These are phyloP conservation scores for Urosaurus nigricauda DNA, from an alignment of 2,797 vertebrate genomes.

Conservation along the genomic window DNA sequence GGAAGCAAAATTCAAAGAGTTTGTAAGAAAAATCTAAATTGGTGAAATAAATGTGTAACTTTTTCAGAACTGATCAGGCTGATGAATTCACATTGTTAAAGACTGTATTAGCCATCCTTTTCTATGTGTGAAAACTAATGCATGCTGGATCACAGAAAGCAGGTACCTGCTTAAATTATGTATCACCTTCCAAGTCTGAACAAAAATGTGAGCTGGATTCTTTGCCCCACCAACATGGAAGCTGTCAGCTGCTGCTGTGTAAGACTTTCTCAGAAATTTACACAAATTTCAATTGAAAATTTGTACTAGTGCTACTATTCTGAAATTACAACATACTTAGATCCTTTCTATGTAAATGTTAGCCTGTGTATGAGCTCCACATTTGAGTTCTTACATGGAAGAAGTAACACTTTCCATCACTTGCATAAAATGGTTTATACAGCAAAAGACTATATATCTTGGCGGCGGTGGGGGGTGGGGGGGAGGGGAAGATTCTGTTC, in stretches of 20 bases:
- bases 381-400: background rate
- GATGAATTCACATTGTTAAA: background rate
- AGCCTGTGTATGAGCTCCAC: background rate
- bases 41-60: background rate
- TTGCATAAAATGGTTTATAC: background rate
- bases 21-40: background rate
- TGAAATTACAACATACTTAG: slow-evolving; percentile 3
- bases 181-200: background rate
- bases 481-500: rapidly evolving
- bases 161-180: background rate
- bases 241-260: background rate
- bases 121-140: background rate
- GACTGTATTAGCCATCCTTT: background rate
- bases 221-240: too few species aligned
- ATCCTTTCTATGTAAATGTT: background rate
- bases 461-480: too few species aligned
- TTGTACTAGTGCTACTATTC: background rate
- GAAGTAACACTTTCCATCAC: background rate
- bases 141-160: background rate
- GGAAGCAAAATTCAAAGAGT: background rate
- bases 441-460: background rate
- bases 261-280: background rate
- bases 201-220: too few species aligned
- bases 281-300: background rate
- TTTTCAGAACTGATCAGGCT: background rate